Evolutionary conservation across 2,888 invertebrate genomes (phyloP), one percentile per base, ranked within the genome.

Genomic region (Lasioglossum vierecki): DNA sequence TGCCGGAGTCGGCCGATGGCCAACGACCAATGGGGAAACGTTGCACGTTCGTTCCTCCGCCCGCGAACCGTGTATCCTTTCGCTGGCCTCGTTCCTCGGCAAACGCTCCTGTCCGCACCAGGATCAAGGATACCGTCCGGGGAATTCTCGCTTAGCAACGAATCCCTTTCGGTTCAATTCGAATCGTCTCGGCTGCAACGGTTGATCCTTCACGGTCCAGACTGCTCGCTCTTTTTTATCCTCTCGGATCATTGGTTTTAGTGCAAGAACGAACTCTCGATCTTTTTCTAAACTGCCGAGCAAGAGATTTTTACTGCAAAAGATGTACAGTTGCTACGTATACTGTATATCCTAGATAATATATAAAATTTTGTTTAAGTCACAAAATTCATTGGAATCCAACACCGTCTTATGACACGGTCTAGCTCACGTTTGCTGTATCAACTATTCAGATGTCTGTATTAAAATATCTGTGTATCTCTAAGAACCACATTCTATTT

Each of bases 1-100:
- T 91, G 86, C 74, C 89, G 60, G 79, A 84, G 90, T 88, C 91
- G 85, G 83, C 90, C 88, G 87, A 90, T 89, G 88, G 80, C 83
- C 90, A 88, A 30, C 83, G 68, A 87, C 86, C 87, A 86, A 86
- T 86, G 70, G 57, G 86, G 86, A 76, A 86, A 86, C 86, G 86
- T 73, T 68, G 60, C 86, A 66, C 72, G 78, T 75, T 76, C 76
- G 79, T 70, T 76, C 49, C 76, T 46, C 79, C 66, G 46, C 18
- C 13, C 22, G 66, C 66, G 66, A 18, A 22, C 39, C 4, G 22
- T 57, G 66, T 26, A 82, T 79, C 86, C 87, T 87, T 83, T 87
- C 87, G 86, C 86, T 79, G 86, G 78, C 87, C 82, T 85, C 79
- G 80, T 77, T 85, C 81, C 41, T 30, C 72, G 44, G 26, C 78